phyloP scores from a whole-genome alignment of 37 sponge, comb jelly and placozoan genomes.

The Spongilla lacustris region DNA sequence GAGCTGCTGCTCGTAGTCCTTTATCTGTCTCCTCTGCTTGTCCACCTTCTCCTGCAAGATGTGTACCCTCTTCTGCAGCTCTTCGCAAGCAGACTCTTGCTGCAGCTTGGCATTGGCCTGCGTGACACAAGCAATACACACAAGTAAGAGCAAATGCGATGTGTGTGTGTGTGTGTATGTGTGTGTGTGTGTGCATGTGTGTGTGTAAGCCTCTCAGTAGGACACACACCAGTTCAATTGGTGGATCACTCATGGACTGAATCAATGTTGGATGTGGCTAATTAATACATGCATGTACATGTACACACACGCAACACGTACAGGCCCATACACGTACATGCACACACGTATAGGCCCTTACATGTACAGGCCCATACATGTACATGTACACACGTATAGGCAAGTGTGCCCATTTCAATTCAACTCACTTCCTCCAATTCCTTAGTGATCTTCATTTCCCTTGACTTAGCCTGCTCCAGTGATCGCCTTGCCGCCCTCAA shows the following conservation, averaged over 20 bases:
- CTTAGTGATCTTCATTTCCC: constrained; percentile 24
- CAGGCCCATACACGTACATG: background rate
- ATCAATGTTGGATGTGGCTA: background rate
- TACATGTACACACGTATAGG: background rate
- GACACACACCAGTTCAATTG: no score
- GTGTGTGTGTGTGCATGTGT: no score
- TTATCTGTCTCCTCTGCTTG: constrained; percentile 28
- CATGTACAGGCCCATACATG: background rate
- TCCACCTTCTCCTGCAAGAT: constrained; percentile 52
- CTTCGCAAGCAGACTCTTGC: constrained; percentile 8
- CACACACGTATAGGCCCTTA: background rate
- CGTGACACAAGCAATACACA: no score
- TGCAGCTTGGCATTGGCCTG: background rate
- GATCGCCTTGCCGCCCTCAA: constrained; percentile 26
- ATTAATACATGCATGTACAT: background rate
- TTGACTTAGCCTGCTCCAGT: constrained; percentile 32
- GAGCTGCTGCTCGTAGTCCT: constrained; percentile 26
- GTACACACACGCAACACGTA: background rate
- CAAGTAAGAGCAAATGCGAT: background rate
- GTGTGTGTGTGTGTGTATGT: background rate
- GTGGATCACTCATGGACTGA: no score
- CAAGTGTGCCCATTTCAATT: background rate
- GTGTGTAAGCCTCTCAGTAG: no score
- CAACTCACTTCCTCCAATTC: constrained; percentile 11
- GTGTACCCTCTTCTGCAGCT: constrained; percentile 36